A percentile compares a stretch with the other conserved stretches of the same genome.
phyloP scores from a whole-genome alignment of 2,888 invertebrate species.

The Diachrysia chrysitis region DNA sequence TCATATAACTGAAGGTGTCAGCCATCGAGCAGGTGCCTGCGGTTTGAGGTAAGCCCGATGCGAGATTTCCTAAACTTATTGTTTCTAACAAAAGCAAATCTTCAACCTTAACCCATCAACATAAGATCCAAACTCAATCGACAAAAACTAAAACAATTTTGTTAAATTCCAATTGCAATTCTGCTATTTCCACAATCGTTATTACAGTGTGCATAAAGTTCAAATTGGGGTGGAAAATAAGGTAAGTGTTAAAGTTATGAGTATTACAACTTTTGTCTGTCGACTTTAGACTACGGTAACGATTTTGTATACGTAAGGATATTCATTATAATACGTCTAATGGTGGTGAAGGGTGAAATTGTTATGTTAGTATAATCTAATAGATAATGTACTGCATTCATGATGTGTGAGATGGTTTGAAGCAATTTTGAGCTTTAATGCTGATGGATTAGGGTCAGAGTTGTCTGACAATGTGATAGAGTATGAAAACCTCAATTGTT shows the following conservation, averaged over 20 bases:
- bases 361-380: neutral
- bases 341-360: conserved; percentile 3
- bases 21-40: conserved; percentile 75
- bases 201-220: conserved; percentile 57
- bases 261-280: conserved; percentile 64
- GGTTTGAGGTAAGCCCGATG: conserved; percentile 71
- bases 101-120: conserved; percentile 24
- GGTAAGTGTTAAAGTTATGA: conserved; percentile 45
- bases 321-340: conserved; percentile 32
- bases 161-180: conserved; percentile 59
- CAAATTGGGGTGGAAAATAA: conserved; percentile 44
- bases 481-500: neutral
- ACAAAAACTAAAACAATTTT: conserved; percentile 34
- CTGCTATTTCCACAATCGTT: conserved; percentile 58
- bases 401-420: neutral
- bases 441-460: neutral
- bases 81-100: conserved; percentile 20
- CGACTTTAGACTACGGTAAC: conserved; percentile 60
- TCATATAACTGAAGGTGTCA: conserved; percentile 73
- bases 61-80: conserved; percentile 59
- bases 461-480: neutral
- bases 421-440: neutral
- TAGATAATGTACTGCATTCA: neutral
- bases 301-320: conserved; percentile 57
- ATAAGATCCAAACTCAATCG: conserved; percentile 43